Conservation (phyloP, 2,797 vertebrate species). For the Lagocephalus sceleratus region DNA sequence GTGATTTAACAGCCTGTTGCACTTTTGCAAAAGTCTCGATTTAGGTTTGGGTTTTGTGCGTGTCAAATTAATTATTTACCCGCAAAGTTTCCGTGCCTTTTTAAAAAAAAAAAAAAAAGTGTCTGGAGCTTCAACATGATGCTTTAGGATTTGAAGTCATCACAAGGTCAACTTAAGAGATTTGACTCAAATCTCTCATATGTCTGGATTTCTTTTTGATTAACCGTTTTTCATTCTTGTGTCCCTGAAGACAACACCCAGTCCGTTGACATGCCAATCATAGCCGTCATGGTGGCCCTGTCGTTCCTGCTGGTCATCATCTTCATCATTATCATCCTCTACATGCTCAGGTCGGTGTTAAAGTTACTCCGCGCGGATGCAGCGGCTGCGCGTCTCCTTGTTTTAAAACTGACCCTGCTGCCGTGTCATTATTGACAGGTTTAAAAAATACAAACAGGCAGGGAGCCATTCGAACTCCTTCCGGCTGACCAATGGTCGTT, state of each 20-base stretch:
- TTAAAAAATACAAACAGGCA: conserved; percentile 98
- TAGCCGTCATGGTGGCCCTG: conserved; percentile 95
- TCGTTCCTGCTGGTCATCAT: conserved; percentile 95
- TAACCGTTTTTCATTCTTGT: neutral
- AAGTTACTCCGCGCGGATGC: conserved; percentile 7
- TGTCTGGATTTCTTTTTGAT: neutral
- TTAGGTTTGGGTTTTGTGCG: conserved; percentile 11
- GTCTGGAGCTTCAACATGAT: neutral
- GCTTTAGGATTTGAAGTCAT: neutral
- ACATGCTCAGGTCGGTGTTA: conserved; percentile 92
- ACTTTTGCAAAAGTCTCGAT: conserved; percentile 12
- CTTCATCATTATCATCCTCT: conserved; percentile 98
- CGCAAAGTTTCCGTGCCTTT: neutral
- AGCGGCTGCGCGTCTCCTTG: conserved; percentile 1
- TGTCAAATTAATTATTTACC: conserved; percentile 59
- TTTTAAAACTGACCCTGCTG: conserved; percentile 32
- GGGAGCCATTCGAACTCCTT: conserved; percentile 98
- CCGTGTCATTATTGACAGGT: conserved; percentile 75
- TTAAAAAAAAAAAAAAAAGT: too few relatives aligned
- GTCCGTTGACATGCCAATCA: conserved; percentile 90
- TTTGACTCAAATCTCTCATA: neutral
- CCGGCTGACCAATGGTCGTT: conserved; percentile 90
- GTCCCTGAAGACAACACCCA: conserved; percentile 38
- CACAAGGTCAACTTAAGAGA: conserved; percentile 5
- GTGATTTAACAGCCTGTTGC: conserved; percentile 47